Percentiles rank a stretch among this genome's conserved stretches.
Evolutionary conservation across 2,888 invertebrate genomes (phyloP).

Genomic region (Drosophila putrida): DNA sequence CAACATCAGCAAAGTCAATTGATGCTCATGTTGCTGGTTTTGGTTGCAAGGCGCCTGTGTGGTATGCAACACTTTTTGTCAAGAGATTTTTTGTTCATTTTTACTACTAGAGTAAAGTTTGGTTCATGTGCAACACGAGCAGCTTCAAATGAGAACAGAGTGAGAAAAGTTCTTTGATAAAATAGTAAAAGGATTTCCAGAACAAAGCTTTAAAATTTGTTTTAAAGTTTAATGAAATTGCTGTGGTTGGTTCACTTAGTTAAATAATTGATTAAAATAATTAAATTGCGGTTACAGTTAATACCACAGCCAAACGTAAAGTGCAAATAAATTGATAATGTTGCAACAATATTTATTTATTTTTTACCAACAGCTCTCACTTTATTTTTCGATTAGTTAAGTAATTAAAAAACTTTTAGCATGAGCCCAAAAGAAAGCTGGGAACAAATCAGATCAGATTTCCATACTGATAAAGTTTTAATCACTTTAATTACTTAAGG

Average conservation of each 20-base stretch:
- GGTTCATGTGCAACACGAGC: conserved; percentile 6
- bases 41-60: conserved; percentile 21
- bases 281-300: conserved; percentile 14
- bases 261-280: conserved; percentile 15
- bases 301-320: conserved; percentile 9
- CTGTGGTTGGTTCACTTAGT: neutral
- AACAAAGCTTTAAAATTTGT: neutral
- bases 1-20: conserved; percentile 44
- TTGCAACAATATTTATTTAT: conserved; percentile 5
- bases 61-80: conserved; percentile 30
- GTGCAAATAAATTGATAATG: conserved; percentile 10
- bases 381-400: conserved; percentile 49
- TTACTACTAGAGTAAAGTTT: conserved; percentile 5
- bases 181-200: neutral
- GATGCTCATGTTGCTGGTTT: conserved; percentile 32
- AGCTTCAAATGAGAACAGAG: neutral
- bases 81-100: conserved; percentile 4
- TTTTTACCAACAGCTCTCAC: neutral
- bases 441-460: conserved; percentile 9
- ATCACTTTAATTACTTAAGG: conserved; percentile 34
- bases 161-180: neutral
- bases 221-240: neutral
- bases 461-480: conserved; percentile 25
- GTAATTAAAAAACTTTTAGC: conserved; percentile 55
- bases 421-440: neutral